Percentiles rank a stretch among this genome's conserved stretches.
Evolutionary conservation across 23 tunicate genomes (phyloP).

Genomic region (Phallusia fumigata): DNA sequence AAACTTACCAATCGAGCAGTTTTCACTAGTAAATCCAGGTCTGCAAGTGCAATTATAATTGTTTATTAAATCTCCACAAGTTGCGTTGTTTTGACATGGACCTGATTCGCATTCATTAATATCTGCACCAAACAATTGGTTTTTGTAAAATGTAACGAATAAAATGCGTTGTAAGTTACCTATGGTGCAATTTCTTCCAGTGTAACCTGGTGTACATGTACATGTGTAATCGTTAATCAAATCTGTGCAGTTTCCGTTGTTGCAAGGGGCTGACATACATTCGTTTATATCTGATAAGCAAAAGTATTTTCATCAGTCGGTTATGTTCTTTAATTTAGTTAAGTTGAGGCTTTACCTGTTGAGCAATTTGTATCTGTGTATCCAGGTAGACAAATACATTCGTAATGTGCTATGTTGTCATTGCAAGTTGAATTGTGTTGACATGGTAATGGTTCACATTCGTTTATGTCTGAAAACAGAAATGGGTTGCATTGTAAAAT

Average conservation of each 20-base stretch:
- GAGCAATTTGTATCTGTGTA: background rate
- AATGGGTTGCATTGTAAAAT: no score
- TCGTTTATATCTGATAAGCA: background rate
- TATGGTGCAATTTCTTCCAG: background rate
- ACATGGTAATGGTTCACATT: background rate
- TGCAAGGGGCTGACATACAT: background rate
- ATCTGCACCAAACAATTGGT: background rate
- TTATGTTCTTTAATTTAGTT: background rate
- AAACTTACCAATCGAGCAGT: background rate
- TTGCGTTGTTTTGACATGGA: background rate
- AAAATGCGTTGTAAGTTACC: background rate
- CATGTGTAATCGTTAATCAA: background rate
- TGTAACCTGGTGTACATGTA: constrained; percentile 1
- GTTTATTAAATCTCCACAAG: background rate
- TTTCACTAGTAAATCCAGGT: background rate
- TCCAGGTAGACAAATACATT: background rate
- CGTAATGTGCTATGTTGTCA: background rate
- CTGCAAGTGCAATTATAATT: background rate
- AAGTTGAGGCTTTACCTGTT: background rate
- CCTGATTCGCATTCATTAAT: background rate
- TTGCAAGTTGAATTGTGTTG: background rate
- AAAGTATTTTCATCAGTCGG: no score
- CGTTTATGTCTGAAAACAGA: background rate
- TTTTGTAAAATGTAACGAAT: no score
- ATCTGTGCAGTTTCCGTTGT: background rate